Evolutionary conservation across 2,888 invertebrate species (phyloP).

Genomic region (Anoplius nigerrimus): DNA sequence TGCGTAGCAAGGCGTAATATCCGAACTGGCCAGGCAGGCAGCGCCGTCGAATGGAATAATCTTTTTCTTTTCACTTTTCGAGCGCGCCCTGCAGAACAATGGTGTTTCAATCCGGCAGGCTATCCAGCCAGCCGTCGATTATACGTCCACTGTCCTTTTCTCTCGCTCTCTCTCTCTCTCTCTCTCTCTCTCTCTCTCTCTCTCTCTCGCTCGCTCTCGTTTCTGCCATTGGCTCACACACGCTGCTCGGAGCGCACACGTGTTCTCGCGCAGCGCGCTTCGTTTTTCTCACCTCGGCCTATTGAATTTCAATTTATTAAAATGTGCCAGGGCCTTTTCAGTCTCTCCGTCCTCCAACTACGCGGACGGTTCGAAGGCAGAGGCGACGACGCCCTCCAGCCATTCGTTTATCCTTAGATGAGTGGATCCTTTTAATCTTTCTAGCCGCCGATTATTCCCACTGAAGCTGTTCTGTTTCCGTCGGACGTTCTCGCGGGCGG

Average conservation of each 20-base stretch:
- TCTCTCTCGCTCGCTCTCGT: slow-evolving; percentile 11
- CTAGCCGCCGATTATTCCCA: no score
- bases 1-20: no score
- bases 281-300: slow-evolving; percentile 8
- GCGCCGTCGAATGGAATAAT: no score
- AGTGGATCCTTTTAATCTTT: no score
- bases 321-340: slow-evolving; percentile 24
- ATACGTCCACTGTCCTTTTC: neutral
- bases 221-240: no score
- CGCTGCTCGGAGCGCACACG: neutral
- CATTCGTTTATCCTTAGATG: no score
- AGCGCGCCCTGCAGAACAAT: slow-evolving; percentile 37
- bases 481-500: neutral
- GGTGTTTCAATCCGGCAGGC: slow-evolving; percentile 37
- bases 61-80: slow-evolving; percentile 14
- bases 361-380: neutral
- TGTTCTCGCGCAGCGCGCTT: neutral
- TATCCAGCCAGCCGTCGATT: slow-evolving; percentile 28
- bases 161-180: slow-evolving; percentile 8
- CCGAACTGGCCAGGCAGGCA: no score
- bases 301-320: slow-evolving; percentile 52
- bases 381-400: neutral
- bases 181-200: no score
- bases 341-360: no score
- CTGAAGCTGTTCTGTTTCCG: neutral